Percentiles rank a stretch among this genome's conserved stretches.
phyloP scores from a whole-genome alignment of 2,888 invertebrate genomes.

The Caenorhabditis sp. region DNA sequence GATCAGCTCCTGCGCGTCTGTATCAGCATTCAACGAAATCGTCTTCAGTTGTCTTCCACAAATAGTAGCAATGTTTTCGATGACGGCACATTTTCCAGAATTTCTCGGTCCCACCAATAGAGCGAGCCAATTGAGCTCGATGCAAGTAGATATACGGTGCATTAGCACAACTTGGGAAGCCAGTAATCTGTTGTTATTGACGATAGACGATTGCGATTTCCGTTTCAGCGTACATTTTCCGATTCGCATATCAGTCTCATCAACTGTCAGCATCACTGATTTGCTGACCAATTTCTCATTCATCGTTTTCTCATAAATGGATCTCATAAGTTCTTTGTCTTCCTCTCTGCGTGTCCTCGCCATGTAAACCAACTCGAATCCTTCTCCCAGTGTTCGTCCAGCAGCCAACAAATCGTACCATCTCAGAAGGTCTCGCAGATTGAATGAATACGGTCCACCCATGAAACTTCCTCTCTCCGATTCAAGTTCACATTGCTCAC shows the following conservation, averaged over 20 bases:
- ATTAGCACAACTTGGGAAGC: constrained; percentile 86
- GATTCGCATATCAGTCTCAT: constrained; percentile 48
- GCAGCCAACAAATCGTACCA: constrained; percentile 88
- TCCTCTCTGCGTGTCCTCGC: constrained; percentile 90
- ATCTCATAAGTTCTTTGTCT: constrained; percentile 87
- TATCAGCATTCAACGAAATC: constrained; percentile 92
- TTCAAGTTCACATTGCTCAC: constrained; percentile 46
- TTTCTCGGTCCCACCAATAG: constrained; percentile 89
- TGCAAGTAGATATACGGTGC: constrained; percentile 91
- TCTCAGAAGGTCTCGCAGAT: constrained; percentile 93
- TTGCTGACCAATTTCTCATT: constrained; percentile 43
- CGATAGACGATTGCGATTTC: background rate
- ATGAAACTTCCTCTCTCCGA: constrained; percentile 75
- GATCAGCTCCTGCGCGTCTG: constrained; percentile 95
- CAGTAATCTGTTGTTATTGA: constrained; percentile 77
- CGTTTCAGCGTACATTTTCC: constrained; percentile 61
- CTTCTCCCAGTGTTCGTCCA: constrained; percentile 78
- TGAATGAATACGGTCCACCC: constrained; percentile 97
- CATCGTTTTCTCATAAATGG: constrained; percentile 64
- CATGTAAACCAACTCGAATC: constrained; percentile 90
- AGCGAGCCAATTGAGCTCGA: constrained; percentile 94
- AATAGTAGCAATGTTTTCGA: constrained; percentile 89
- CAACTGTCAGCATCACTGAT: constrained; percentile 51
- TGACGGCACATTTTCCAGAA: constrained; percentile 90
- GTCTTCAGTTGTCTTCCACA: constrained; percentile 89